These are phyloP conservation scores for Theristicus caerulescens DNA, from an alignment of 2,113 vertebrate genomes.

Conservation along the genomic window DNA sequence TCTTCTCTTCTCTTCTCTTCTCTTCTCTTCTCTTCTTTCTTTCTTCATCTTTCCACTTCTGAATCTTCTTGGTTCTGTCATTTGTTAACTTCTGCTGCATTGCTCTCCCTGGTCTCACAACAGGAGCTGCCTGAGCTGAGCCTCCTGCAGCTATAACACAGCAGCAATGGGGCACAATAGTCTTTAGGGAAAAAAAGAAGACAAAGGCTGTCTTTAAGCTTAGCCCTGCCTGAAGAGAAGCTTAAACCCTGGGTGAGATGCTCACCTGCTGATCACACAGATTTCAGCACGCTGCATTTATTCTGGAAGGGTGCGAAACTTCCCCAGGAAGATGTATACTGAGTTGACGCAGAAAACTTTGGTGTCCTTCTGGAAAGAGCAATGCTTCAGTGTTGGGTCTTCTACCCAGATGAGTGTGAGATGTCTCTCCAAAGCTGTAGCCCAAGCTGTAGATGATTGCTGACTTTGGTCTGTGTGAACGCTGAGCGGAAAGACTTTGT, in stretches of 20 bases:
- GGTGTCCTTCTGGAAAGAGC: neutral
- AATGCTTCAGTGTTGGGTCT: neutral
- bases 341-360: neutral
- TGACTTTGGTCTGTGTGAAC: neutral
- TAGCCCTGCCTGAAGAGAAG: neutral
- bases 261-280: neutral
- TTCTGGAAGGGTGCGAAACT: neutral
- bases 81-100: neutral
- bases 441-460: neutral
- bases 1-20: neutral
- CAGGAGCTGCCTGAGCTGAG: neutral
- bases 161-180: rapidly evolving
- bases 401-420: neutral
- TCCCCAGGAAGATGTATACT: neutral
- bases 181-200: neutral
- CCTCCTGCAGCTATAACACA: neutral
- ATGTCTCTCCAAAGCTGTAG: neutral
- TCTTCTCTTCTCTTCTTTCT: neutral
- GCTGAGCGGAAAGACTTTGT: neutral
- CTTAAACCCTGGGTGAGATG: neutral
- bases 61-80: neutral
- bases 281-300: neutral
- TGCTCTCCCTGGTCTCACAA: neutral
- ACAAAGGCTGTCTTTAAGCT: neutral
- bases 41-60: neutral